phyloP scores from a whole-genome alignment of 2,797 vertebrate species.

The Lates japonicus region DNA sequence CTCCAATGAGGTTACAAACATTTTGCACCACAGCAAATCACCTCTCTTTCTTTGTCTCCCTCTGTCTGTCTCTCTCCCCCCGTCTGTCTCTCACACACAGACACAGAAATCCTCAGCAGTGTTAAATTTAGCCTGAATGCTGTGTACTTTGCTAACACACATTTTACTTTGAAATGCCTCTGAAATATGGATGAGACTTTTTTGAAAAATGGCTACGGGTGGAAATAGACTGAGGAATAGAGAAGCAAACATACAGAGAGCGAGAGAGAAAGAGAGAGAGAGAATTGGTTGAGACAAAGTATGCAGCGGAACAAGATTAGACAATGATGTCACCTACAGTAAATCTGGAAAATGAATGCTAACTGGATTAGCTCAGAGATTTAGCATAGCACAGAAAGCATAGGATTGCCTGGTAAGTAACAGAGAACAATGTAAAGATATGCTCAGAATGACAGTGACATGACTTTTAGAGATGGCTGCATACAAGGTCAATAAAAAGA shows the following conservation, averaged over 20 bases:
- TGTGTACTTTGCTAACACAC: slow-evolving; percentile 71
- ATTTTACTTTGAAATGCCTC: slow-evolving; percentile 72
- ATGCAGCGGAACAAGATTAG: neutral
- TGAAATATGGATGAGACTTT: slow-evolving; percentile 78
- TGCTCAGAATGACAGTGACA: neutral
- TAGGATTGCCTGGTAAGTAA: neutral
- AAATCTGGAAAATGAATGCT: slow-evolving; percentile 21
- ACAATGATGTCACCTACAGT: slow-evolving; percentile 18
- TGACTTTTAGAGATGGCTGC: neutral
- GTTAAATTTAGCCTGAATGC: slow-evolving; percentile 77
- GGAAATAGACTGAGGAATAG: slow-evolving; percentile 10
- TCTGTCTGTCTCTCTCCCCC: neutral
- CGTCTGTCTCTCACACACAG: slow-evolving; percentile 8
- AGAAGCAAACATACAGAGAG: neutral
- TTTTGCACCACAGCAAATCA: slow-evolving; percentile 46
- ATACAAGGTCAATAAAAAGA: neutral
- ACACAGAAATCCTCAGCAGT: slow-evolving; percentile 54
- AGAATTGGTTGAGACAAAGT: neutral
- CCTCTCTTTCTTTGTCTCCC: slow-evolving; percentile 13
- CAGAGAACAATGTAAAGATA: neutral
- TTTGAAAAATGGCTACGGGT: slow-evolving; percentile 45
- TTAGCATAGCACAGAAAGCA: neutral
- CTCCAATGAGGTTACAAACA: slow-evolving; percentile 54
- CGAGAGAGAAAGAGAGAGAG: neutral
- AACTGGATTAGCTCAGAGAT: slow-evolving; percentile 36